Percentiles rank a stretch among this genome's conserved stretches.
Conservation (phyloP, 2,888 invertebrate genomes). For the Cosmorhoe ocellata region DNA sequence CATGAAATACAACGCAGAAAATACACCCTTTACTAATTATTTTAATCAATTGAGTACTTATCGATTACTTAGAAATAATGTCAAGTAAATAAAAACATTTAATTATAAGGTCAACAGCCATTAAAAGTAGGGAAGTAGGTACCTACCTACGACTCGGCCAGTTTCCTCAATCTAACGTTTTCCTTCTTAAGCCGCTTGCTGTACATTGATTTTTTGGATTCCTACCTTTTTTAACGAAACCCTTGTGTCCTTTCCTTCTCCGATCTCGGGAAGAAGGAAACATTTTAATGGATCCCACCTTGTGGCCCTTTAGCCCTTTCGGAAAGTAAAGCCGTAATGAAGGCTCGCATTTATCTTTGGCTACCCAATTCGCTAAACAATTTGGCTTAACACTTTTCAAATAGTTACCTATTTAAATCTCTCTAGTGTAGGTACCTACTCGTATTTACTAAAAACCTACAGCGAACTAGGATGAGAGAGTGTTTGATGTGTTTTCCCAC, state of each 20-base stretch:
- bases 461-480: neutral
- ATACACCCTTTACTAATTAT: too few species aligned
- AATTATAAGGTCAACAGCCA: constrained; percentile 32
- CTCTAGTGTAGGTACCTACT: too few species aligned
- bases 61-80: constrained; percentile 13
- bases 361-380: neutral
- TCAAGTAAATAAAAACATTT: constrained; percentile 32
- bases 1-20: too few species aligned
- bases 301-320: neutral
- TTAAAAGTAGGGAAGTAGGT: constrained; percentile 24
- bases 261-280: constrained; percentile 18
- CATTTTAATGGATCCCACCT: constrained; percentile 10
- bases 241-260: constrained; percentile 30
- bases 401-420: too few species aligned
- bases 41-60: too few species aligned
- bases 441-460: too few species aligned
- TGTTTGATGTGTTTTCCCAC: constrained; percentile 4
- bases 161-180: constrained; percentile 34
- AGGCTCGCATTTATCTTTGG: neutral
- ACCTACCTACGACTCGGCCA: constrained; percentile 19
- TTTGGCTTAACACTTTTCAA: too few species aligned
- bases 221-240: constrained; percentile 37
- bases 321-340: neutral
- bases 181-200: constrained; percentile 33
- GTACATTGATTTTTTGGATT: constrained; percentile 35